A percentile compares a stretch with the other conserved stretches of the same genome.
These are phyloP conservation scores for Timema cristinae DNA, from an alignment of 2,888 invertebrate genomes.

Conservation along the genomic window DNA sequence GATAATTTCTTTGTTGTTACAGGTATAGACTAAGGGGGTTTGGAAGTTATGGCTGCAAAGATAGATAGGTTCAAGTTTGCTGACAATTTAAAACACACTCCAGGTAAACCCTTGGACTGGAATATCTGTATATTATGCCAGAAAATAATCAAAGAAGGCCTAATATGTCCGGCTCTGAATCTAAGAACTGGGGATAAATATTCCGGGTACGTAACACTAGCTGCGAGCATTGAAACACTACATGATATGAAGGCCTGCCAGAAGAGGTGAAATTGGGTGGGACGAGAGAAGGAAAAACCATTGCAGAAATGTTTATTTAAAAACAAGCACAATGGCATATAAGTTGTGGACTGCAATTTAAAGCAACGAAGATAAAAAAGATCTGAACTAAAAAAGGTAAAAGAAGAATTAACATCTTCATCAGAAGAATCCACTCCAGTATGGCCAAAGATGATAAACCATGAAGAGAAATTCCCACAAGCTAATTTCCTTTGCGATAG, in stretches of 20 bases:
- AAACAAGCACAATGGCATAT: neutral
- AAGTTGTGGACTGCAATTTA: neutral
- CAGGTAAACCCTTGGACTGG: neutral
- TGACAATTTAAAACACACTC: neutral
- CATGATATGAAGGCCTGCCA: neutral
- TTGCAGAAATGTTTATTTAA: neutral
- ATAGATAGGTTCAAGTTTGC: neutral
- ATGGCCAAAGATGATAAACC: neutral
- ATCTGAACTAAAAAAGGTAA: neutral
- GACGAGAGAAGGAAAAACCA: neutral
- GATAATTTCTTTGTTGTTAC: too few relatives aligned
- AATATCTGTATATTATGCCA: constrained; percentile 3
- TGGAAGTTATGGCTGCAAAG: neutral
- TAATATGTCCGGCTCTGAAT: neutral
- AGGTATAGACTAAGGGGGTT: neutral
- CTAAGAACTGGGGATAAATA: neutral
- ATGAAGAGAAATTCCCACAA: neutral
- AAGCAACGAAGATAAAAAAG: neutral
- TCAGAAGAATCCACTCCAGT: neutral
- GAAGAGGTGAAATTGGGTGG: neutral
- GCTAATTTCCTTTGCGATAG: neutral
- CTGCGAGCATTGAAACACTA: neutral
- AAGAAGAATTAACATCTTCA: neutral
- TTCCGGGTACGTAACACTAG: neutral
- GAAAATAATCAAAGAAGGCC: neutral